Evolutionary conservation across 2,113 vertebrate species (phyloP), one percentile per base, ranked within the genome.

Genomic region (Salvelinus namaycush): DNA sequence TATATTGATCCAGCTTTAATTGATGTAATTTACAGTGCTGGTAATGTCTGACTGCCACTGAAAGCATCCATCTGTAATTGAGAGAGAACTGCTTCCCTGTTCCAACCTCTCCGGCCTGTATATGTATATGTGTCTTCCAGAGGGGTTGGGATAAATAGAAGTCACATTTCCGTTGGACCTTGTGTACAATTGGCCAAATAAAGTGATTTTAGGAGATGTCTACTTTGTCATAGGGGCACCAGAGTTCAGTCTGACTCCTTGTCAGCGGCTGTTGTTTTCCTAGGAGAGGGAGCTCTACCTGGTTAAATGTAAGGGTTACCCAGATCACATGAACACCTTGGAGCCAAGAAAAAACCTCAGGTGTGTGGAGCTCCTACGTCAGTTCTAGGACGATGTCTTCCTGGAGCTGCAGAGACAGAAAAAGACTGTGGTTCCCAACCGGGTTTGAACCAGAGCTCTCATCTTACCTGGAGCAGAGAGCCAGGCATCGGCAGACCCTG

Each of bases 291-390:
- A 93, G 73, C 87, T 91, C 73, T 95, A 93, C 79, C 83, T 94
- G 76, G 95, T 95, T 62, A 95, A 95, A 77, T 95, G 94, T 94
- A 90, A 88, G 2, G 94, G 93, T 1, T 94, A 91, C 81, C 90
- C 93, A 0, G 90, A 94, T 31, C 83, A 90, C 0, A 87, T 88
- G 73, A 94, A 87, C 81, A 92, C 92, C 2, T 95, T 94, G 94
- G 94, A 94, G 77, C 93, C 93, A 13, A 90, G 92, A 11, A 88
- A 87, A 84, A 93, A 95, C 84, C 90, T 95, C 29, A 93, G 89
- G 4, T 95, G 95, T 68, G 62, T 86, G 0, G 87, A 87, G 51
- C 86, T 94, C 8, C 87, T 95, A 5, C 91, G 88, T 71, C 91
- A 93, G 76, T 95, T 95, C 75, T 93, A 93, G 83, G 86, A 89